Base-by-base conservation (phyloP, 2,888 invertebrate species). In the Nysson spinosus region DNA sequence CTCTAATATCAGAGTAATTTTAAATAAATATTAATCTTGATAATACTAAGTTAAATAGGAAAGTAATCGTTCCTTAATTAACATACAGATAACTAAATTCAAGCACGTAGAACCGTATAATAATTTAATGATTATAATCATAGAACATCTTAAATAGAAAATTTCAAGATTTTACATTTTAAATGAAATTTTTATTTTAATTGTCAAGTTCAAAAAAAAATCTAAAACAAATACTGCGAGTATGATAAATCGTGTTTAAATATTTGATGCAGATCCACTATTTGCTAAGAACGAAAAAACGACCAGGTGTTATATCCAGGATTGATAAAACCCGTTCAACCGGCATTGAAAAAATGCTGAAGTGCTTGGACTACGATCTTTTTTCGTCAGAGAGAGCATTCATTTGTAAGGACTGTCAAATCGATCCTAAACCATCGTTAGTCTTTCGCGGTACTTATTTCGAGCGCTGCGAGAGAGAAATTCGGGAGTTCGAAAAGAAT, bases 271-370 rank as follows among this genome's bases (percentile, higher is more conserved):
- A 83, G 80, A 60, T 81, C 4, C 85, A 85, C 69, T 82, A 85
- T 65, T 65, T 85, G 30, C 34, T 81, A 50, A 51, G 83, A 26
- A 83, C 83, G 16, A 56, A 71, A 17, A 50, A 55, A 5, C 60
- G 57, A 3, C 74, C 82, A 4, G 84, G 84, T 20, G 69, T 84
- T 44, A 22, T 84, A 17, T 77, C 80, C 4, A 67, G 64, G 39
- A 74, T 79, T 35, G 83, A 84, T 22, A 61, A 62, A 12, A 71
- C 56, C 9, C 64, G 30, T n/a, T 68, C 58, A 11, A 79, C 74
- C 0, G 26, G 43, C 16, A 78, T 83, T 24, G 84, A 83, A 42
- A 68, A 74, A 28, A 79, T 83, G 81, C 61, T 83, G 16, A 74
- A 62, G n/a, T 80, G 81, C 30, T 64, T 84, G 9, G 63, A 78